phyloP scores from a whole-genome alignment of 2,113 vertebrate genomes.

The Scophthalmus maximus region DNA sequence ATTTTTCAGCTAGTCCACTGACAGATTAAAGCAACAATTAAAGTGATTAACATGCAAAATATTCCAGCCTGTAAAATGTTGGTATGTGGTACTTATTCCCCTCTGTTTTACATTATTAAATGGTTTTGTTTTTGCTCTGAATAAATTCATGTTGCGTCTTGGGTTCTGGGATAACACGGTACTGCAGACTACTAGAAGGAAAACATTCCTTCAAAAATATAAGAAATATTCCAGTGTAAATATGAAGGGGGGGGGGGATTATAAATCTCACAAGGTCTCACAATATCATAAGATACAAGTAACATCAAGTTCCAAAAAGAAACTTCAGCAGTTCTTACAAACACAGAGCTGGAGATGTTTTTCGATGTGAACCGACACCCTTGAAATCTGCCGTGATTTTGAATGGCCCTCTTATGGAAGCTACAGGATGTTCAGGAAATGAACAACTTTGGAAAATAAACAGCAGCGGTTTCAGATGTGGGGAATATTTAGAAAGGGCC shows the following conservation, averaged over 20 bases:
- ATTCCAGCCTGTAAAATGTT: not conserved
- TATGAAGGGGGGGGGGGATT: not conserved
- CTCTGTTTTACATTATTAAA: not conserved
- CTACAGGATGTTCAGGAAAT: slow-evolving; percentile 47
- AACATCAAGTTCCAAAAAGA: not conserved
- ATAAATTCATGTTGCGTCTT: no score
- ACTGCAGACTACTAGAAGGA: not conserved
- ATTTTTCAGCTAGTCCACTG: not conserved
- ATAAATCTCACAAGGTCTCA: not conserved
- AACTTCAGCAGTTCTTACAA: slow-evolving; percentile 16
- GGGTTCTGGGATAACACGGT: not conserved
- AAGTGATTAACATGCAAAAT: not conserved
- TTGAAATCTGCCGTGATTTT: slow-evolving; percentile 17
- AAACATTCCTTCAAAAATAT: not conserved
- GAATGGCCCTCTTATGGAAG: slow-evolving; percentile 12
- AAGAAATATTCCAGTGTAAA: not conserved
- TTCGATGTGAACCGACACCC: slow-evolving; percentile 27
- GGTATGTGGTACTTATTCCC: not conserved
- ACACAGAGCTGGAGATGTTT: slow-evolving; percentile 22
- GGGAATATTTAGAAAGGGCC: slow-evolving; percentile 50
- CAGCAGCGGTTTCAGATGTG: slow-evolving; percentile 55
- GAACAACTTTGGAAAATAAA: slow-evolving; percentile 67
- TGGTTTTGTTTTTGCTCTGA: no score
- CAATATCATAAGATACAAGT: not conserved
- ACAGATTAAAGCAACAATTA: not conserved